Base-by-base conservation (phyloP, 2,888 invertebrate species). In the Zonitis immaculata region DNA sequence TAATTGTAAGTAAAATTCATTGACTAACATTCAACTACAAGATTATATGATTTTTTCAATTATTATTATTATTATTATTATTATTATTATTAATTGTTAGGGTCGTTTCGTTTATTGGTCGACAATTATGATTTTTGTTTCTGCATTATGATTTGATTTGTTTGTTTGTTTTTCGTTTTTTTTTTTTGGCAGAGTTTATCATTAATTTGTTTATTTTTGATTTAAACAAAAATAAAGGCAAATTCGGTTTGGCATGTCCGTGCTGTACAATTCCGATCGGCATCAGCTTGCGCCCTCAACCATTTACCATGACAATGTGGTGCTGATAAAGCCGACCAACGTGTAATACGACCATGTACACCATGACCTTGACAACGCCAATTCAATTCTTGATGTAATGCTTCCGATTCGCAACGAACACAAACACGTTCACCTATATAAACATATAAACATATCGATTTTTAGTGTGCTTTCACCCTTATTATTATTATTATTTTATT, bases 291-390 rank as follows among this genome's bases (percentile, higher is more conserved):
- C 9, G 68, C 70, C 44, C 91, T 83, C 44, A 88, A 77, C 93
- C 93, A 94, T 72, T 91, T 90, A 32, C 93, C 94, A 68, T 90
- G 90, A 75, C 94, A 94, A 67, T 91, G 89, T 1, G 89, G 88
- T n/a, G 87, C 87, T 44, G 89, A 86, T 27, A 93, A 80, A 28
- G 91, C 90, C 65, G 88, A 88, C 87, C 89, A 94, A 52, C 91
- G 81, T 9, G 92, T 92, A 57, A 85, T 80, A 52, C 86, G 81
- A 0, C 85, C 85, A 26, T 84, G 79, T 2, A 88, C 86, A 0
- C 94, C 93, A 73, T 93, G 92, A 0, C 94, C 94, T 58, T 87
- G 86, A 78, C 94, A 94, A 44, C 89, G 80, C 83, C 86, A 87
- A 56, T 87, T 86, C 25, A 88, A 75, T 55, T 84, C 83, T 42